phyloP scores from a whole-genome alignment of 2,797 vertebrate genomes.

The Lepilemur septentrionalis region DNA sequence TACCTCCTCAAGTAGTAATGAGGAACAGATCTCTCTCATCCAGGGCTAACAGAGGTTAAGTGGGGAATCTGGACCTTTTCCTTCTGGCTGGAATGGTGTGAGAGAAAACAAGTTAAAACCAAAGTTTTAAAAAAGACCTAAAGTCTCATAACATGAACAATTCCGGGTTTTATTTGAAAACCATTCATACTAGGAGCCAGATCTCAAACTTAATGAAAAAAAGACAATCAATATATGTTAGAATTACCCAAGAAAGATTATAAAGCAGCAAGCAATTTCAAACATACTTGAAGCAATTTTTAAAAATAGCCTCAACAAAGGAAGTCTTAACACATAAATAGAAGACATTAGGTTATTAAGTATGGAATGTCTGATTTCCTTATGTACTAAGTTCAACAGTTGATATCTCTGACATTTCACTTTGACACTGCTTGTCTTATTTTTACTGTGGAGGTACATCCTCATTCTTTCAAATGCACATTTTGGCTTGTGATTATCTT shows the following conservation, averaged over 20 bases:
- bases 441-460: too few relatives aligned
- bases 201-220: neutral
- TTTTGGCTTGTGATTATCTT: too few relatives aligned
- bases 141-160: neutral
- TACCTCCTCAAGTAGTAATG: neutral
- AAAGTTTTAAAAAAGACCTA: neutral
- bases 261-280: neutral
- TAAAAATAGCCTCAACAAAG: neutral
- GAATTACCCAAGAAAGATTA: neutral
- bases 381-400: too few relatives aligned
- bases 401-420: too few relatives aligned
- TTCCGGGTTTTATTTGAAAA: neutral
- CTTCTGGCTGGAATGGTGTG: neutral
- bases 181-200: neutral
- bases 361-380: too few relatives aligned
- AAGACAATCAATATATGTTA: neutral
- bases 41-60: too few relatives aligned
- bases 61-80: too few relatives aligned
- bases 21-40: too few relatives aligned
- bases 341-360: too few relatives aligned
- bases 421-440: too few relatives aligned
- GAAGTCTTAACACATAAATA: too few relatives aligned
- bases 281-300: neutral
- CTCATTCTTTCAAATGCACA: too few relatives aligned
- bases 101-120: neutral